Conservation (phyloP, 2,888 invertebrate genomes). For the Agapostemon virescens region DNA sequence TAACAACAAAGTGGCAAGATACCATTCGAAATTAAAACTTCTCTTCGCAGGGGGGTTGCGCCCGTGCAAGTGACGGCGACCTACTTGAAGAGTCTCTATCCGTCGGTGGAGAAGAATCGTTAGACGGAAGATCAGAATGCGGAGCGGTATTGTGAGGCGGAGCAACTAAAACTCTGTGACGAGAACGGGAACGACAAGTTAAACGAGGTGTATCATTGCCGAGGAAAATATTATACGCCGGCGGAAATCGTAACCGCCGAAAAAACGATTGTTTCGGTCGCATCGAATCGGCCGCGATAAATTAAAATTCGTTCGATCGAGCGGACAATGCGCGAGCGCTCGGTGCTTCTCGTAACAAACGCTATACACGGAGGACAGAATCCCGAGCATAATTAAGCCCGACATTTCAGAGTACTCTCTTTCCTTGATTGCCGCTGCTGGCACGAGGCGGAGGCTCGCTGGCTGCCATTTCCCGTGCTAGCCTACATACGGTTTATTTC, state of each 20-base stretch:
- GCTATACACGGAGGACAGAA: background rate
- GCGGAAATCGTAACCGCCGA: background rate
- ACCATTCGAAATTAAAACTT: slow-evolving; percentile 4
- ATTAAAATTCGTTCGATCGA: slow-evolving; percentile 1
- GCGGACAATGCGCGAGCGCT: background rate
- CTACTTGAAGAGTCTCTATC: background rate
- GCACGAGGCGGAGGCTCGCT: background rate
- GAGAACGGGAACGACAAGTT: background rate
- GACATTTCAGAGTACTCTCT: slow-evolving; percentile 24
- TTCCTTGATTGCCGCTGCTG: background rate
- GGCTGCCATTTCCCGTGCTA: background rate
- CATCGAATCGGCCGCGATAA: background rate
- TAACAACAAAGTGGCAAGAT: background rate
- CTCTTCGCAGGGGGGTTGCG: background rate
- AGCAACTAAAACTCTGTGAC: background rate
- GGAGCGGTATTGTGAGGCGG: background rate
- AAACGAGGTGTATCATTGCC: background rate
- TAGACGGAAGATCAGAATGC: slow-evolving; percentile 1
- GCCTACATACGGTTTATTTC: slow-evolving; percentile 12
- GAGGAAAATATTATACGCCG: background rate
- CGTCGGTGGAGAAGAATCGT: background rate
- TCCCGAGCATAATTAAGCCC: slow-evolving; percentile 18
- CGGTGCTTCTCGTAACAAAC: slow-evolving; percentile 2
- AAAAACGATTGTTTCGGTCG: background rate
- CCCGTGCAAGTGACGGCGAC: background rate